phyloP scores from a whole-genome alignment of 2,113 vertebrate species.

The Gavialis gangeticus region DNA sequence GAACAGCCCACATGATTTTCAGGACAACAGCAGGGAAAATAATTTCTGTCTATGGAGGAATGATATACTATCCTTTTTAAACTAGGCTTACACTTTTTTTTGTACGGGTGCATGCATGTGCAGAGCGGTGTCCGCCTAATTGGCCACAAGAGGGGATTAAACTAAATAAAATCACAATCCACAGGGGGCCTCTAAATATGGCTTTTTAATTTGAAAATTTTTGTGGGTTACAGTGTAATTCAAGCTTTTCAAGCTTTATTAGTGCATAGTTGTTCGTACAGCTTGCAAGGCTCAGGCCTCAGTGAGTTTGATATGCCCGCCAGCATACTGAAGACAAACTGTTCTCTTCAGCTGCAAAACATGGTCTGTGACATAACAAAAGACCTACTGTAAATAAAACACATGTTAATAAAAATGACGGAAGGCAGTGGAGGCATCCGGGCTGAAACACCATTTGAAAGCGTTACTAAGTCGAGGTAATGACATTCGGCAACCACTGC shows the following conservation, averaged over 20 bases:
- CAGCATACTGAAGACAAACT: conserved; percentile 15
- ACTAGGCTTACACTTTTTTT: conserved; percentile 38
- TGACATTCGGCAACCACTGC: conserved; percentile 23
- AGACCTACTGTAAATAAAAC: conserved; percentile 48
- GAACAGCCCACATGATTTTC: conserved; percentile 61
- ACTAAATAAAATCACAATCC: conserved; percentile 85
- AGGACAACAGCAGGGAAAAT: conserved; percentile 77
- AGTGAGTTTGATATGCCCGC: neutral
- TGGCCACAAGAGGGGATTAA: conserved; percentile 85
- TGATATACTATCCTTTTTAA: conserved; percentile 68
- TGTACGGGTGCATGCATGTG: conserved; percentile 63
- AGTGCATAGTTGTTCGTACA: conserved; percentile 66
- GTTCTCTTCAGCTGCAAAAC: conserved; percentile 33
- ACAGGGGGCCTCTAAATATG: conserved; percentile 82
- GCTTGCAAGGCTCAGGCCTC: conserved; percentile 65
- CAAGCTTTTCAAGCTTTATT: conserved; percentile 86
- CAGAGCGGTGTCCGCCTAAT: conserved; percentile 82
- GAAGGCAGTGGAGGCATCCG: conserved; percentile 30
- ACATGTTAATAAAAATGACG: conserved; percentile 16
- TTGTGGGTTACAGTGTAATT: conserved; percentile 86
- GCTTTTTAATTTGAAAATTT: conserved; percentile 87
- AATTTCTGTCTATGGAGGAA: conserved; percentile 71
- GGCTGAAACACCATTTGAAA: conserved; percentile 22
- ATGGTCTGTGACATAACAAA: neutral
- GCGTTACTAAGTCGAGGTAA: neutral